Evolutionary conservation across 64 coral and sea anemone genomes (phyloP), one percentile per base, ranked within the genome.

Genomic region (Porites australiensis): DNA sequence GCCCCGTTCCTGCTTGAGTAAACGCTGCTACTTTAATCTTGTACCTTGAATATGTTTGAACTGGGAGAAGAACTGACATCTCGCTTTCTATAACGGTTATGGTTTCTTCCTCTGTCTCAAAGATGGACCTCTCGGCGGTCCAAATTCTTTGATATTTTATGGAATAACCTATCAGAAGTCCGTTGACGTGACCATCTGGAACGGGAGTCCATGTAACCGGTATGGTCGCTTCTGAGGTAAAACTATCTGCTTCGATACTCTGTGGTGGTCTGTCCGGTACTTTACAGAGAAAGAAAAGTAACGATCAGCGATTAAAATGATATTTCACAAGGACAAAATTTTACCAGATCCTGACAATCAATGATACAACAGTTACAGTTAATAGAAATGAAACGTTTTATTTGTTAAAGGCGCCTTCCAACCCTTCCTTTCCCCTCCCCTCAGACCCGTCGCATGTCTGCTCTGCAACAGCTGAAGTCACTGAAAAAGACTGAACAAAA

Each of bases 141-240:
- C 5, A 44, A n/a, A 87, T 61, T 10, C 83, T 80, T 47, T 52
- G 89, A 70, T 90, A 95, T 19, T 80, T 77, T 13, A 95, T 59
- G 13, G 83, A 79, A 62, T 95, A 95, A 23, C 93, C 93, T 45
- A 86, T 21, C 50, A 90, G 18, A 89, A 74, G 46, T 2, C 93
- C 93, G 44, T 79, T 75, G 16, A 90, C 89, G 19, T 90, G 64
- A 86, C 60, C 79, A 6, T 27, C 22, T 55, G 81, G 93, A 1
- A 95, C 93, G 50, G 72, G 93, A 47, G 12, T 45, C 93, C 93
- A 95, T 50, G 8, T 67, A 8, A 90, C 80, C 13, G 46, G 65
- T 14, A 95, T 50, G 9, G 27, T 63, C 0, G 48, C 55, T 8
- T 70, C 76, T 44, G 88, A 86, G n/a, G 72, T 67, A 10, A 86